Percentiles rank a stretch among this genome's conserved stretches.
These are phyloP conservation scores for Tamias sibiricus DNA, from an alignment of 2,113 vertebrate species.

Conservation along the genomic window DNA sequence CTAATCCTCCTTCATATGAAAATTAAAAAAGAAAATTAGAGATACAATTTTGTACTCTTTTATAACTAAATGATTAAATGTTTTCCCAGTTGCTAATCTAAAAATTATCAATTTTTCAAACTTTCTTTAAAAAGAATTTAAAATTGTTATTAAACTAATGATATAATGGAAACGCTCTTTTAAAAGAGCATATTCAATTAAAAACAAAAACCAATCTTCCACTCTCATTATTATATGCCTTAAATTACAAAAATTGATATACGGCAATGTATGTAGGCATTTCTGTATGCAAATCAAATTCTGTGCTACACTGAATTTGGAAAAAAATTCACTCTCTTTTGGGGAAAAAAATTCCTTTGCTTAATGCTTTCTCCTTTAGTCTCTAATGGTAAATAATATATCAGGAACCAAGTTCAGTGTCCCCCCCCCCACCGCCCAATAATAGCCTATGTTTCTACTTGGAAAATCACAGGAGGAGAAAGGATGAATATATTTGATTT, in stretches of 20 bases:
- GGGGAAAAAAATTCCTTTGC: background rate
- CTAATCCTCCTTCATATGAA: conserved; percentile 38
- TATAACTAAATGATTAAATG: conserved; percentile 29
- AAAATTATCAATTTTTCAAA: conserved; percentile 41
- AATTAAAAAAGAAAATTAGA: conserved; percentile 48
- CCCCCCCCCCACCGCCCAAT: no score
- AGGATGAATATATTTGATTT: background rate
- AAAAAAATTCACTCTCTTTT: background rate
- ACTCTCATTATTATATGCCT: background rate
- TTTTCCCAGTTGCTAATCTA: conserved; percentile 49
- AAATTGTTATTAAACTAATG: conserved; percentile 45
- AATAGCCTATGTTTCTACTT: background rate
- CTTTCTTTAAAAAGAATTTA: conserved; percentile 5
- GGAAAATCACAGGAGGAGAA: background rate
- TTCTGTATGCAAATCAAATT: background rate
- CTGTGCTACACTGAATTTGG: background rate
- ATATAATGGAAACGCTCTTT: conserved; percentile 2
- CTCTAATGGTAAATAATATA: background rate
- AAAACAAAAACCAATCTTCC: conserved; percentile 21
- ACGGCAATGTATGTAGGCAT: background rate
- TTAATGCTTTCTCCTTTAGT: conserved; percentile 17
- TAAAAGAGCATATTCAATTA: conserved; percentile 26
- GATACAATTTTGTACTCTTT: background rate
- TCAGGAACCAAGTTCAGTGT: background rate
- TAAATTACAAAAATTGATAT: background rate